These are phyloP conservation scores for Epirrita christyi DNA, from an alignment of 2,888 invertebrate species.

Conservation along the genomic window DNA sequence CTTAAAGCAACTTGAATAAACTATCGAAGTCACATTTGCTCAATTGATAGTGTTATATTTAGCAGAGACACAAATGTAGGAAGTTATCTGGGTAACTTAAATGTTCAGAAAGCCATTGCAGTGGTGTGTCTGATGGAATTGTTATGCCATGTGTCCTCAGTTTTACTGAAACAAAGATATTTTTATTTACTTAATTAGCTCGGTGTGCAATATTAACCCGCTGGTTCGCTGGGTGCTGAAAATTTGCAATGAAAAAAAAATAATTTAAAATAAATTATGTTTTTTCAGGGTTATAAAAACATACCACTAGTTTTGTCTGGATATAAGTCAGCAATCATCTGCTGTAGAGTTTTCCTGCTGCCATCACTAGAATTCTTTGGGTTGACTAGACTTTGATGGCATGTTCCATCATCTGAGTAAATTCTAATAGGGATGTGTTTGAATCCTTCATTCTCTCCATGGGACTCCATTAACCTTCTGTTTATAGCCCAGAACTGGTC, in stretches of 20 bases:
- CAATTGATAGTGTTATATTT: constrained; percentile 24
- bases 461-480: constrained; percentile 95
- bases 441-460: constrained; percentile 91
- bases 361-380: constrained; percentile 90
- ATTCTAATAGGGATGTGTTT: constrained; percentile 96
- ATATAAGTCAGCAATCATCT: constrained; percentile 89
- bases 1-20: constrained; percentile 1
- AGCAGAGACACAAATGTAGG: constrained; percentile 91
- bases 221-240: too few relatives aligned
- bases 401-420: constrained; percentile 89
- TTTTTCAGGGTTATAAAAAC: constrained; percentile 21
- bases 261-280: too few relatives aligned
- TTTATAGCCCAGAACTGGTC: constrained; percentile 99
- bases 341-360: constrained; percentile 88
- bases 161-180: constrained; percentile 85
- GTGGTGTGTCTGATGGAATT: constrained; percentile 93
- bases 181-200: background rate
- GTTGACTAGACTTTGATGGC: constrained; percentile 90
- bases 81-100: constrained; percentile 99
- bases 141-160: constrained; percentile 95
- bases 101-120: constrained; percentile 99
- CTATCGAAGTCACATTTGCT: background rate
- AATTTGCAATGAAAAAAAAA: too few relatives aligned
- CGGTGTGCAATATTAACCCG: too few relatives aligned
- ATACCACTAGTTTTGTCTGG: constrained; percentile 81